These are phyloP conservation scores for Heliconius hermathena DNA, from an alignment of 1,140 invertebrate species.

Conservation along the genomic window DNA sequence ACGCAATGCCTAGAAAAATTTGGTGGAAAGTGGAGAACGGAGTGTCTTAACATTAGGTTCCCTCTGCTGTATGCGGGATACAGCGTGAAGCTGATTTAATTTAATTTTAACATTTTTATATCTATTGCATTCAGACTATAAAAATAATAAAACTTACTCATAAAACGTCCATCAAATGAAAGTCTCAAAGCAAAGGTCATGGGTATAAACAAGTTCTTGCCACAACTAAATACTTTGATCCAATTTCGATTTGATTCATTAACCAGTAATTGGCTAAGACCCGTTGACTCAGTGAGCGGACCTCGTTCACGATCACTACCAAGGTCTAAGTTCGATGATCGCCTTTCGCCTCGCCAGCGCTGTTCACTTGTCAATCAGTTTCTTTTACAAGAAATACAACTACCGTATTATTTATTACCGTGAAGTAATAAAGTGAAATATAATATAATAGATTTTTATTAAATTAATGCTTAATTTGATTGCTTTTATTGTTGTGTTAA, in stretches of 20 bases:
- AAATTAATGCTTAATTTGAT: not conserved
- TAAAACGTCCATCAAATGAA: not conserved
- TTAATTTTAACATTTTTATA: not conserved
- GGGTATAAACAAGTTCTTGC: constrained; percentile 22
- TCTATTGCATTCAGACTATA: too few relatives aligned
- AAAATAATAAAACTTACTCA: too few relatives aligned
- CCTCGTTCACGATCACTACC: constrained; percentile 65
- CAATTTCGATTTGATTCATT: constrained; percentile 22
- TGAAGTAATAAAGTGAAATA: not conserved
- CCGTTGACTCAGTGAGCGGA: constrained; percentile 43
- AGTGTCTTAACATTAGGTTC: too few relatives aligned
- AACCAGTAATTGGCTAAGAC: constrained; percentile 21
- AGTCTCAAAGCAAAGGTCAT: constrained; percentile 20
- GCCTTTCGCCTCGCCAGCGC: constrained; percentile 52
- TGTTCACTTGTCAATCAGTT: constrained; percentile 34
- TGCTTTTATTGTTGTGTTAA: constrained; percentile 4
- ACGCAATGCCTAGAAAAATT: too few relatives aligned
- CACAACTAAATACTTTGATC: not conserved
- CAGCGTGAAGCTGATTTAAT: too few relatives aligned
- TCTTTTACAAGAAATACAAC: constrained; percentile 18
- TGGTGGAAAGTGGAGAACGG: too few relatives aligned
- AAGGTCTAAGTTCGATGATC: constrained; percentile 67
- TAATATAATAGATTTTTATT: constrained; percentile 1
- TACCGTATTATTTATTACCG: constrained; percentile 6
- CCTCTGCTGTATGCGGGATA: too few relatives aligned